Evolutionary conservation across 2,797 vertebrate species (phyloP), one percentile per base, ranked within the genome.

Genomic region (Pipistrellus pipistrellus): DNA sequence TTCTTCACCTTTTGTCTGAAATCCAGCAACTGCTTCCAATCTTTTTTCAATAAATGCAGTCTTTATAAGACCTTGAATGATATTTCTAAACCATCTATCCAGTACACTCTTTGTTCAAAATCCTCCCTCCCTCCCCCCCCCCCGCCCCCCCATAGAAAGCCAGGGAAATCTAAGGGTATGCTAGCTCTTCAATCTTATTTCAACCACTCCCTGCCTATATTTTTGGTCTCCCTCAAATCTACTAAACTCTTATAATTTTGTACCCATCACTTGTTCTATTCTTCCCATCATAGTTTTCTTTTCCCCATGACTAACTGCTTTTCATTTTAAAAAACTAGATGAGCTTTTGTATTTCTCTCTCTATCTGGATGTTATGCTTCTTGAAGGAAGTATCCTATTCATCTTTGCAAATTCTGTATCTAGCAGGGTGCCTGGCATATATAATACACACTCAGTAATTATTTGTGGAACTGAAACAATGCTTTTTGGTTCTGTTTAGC

Each of bases 341-440:
- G 41, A 89, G 53, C 27, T 86, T 95, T 92, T 91, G 23, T 81
- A 85, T 91, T 92, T 92, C 53, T 86, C 57, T 88, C 57, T 81
- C 35, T 71, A 10, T 13, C 55, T 93, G 55, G 15, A 76, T 94
- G 44, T 90, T 95, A 68, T 77, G 73, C 53, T 51, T 86, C 59
- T 96, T 91, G 44, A 77, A 95, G 94, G 32, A 95, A 68, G 77
- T 13, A 1, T 72, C 25, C 25, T 85, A 75, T 83, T 95, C 55
- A 53, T 75, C 89, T 88, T 80, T 55, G 13, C 69, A 76, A 92
- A 90, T 80, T 68, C 21, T 55, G 55, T 80, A 62, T 75, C 89
- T 85, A 73, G 72, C 27, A 51, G 46, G 69, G 30, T 91, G 66
- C 64, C 72, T 81, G 30, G 44, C 68, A 77, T 48, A 77, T 48